These are phyloP conservation scores for Rhagonycha lutea DNA, from an alignment of 2,888 invertebrate species.

Conservation along the genomic window DNA sequence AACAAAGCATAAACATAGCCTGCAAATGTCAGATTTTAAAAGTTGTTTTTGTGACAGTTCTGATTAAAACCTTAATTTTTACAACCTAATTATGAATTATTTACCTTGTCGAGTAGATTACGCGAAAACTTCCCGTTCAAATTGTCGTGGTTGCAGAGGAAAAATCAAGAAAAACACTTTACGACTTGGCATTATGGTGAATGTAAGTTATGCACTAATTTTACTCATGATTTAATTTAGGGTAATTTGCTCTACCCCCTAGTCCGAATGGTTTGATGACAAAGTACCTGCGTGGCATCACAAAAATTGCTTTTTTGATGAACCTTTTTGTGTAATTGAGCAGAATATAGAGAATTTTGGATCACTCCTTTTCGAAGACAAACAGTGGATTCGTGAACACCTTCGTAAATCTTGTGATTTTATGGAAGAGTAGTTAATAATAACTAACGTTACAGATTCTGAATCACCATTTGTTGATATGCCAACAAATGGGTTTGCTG, in stretches of 20 bases:
- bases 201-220: constrained; percentile 65
- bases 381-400: constrained; percentile 72
- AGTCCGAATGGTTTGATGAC: constrained; percentile 88
- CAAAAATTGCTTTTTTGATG: constrained; percentile 81
- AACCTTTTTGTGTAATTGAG: constrained; percentile 72
- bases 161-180: constrained; percentile 74
- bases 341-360: constrained; percentile 85
- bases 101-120: constrained; percentile 87
- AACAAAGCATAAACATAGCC: no score
- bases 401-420: constrained; percentile 62
- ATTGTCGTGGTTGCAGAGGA: constrained; percentile 82
- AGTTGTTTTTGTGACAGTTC: background rate
- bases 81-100: constrained; percentile 50
- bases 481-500: constrained; percentile 67
- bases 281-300: constrained; percentile 90
- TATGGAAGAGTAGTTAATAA: background rate
- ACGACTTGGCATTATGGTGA: constrained; percentile 85
- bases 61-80: background rate
- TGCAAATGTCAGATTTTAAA: background rate
- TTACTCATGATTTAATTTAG: background rate
- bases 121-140: constrained; percentile 81
- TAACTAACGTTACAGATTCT: constrained; percentile 33
- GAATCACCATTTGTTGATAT: constrained; percentile 55
- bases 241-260: constrained; percentile 42
- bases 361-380: constrained; percentile 80